Evolutionary conservation across 2,113 vertebrate species (phyloP), one percentile per base, ranked within the genome.

Genomic region (Nycticebus coucang): DNA sequence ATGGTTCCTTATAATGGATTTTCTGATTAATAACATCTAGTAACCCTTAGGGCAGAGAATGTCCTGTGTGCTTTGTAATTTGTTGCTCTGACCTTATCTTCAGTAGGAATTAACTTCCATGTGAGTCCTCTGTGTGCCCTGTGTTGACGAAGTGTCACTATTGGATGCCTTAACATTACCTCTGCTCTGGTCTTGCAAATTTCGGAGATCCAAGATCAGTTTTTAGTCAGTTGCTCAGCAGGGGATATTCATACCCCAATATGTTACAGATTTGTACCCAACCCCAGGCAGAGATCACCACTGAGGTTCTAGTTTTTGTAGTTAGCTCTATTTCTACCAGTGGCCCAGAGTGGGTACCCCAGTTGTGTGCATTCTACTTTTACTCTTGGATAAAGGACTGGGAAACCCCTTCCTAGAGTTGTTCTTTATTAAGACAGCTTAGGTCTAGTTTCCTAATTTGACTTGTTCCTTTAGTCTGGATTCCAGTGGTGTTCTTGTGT

Each of bases 71-170:
- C 30, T 92, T 89, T 50, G 24, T 60, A 77, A 84, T 69, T 94
- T 75, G 86, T 71, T 82, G 72, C 83, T 89, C 13, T 89, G 62
- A 96, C 59, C 21, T 96, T 59, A 92, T 89, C 57, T 95, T 95
- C 57, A 79, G 37, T 75, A 33, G 60, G 57, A 87, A 75, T 89
- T 83, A 50, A 75, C 71, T 93, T 92, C 35, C 22, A n/a, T 53
- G 59, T 89, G 68, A 92, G 28, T 89, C 50, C 21, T 93, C 53
- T 45, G 22, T 71, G 59, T 45, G 74, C 7, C 5, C 26, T 37
- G 55, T 24, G 17, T 59, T 71, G 83, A 87, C 33, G 14, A 80
- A 35, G 35, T 93, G 4, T 89, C 72, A 80, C 41, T 79, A 15
- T 33, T 84, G 30, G 3, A 75, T 93, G 69, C 5, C 26, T 89